A percentile compares a stretch with the other conserved stretches of the same genome.
phyloP scores from a whole-genome alignment of 2,888 invertebrate species.

The Leptopilina myrica region DNA sequence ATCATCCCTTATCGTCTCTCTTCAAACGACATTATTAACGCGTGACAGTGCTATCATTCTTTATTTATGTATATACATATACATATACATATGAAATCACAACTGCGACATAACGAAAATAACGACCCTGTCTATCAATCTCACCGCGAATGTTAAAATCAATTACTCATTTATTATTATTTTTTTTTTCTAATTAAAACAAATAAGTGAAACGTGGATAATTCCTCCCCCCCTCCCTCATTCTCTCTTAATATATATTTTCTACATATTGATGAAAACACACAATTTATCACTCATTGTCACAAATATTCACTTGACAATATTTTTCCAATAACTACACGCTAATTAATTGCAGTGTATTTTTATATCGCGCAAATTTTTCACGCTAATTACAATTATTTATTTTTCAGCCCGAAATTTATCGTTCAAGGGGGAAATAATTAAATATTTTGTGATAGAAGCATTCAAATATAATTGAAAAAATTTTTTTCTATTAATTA shows the following conservation, averaged over 20 bases:
- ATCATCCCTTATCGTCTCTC: conserved; percentile 37
- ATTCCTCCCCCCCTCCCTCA: not conserved
- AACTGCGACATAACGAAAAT: conserved; percentile 13
- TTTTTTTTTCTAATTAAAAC: conserved; percentile 36
- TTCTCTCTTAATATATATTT: not conserved
- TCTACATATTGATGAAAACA: not conserved
- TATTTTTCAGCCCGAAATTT: too few species aligned
- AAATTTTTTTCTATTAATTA: too few species aligned
- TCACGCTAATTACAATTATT: too few species aligned
- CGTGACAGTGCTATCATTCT: conserved; percentile 36
- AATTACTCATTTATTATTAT: conserved; percentile 17
- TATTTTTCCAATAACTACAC: too few species aligned
- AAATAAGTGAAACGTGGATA: conserved; percentile 12
- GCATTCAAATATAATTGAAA: too few species aligned
- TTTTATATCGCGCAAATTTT: too few species aligned
- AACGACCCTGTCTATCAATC: conserved; percentile 32
- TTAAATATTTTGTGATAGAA: too few species aligned
- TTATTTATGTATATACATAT: conserved; percentile 6
- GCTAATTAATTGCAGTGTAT: too few species aligned
- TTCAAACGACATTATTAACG: conserved; percentile 37
- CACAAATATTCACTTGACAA: not conserved
- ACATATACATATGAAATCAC: conserved; percentile 7
- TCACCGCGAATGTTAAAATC: not conserved
- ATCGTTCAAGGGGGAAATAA: too few species aligned
- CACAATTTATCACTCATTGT: conserved; percentile 3